Percentiles rank a stretch among this genome's conserved stretches.
Conservation (phyloP, 2,113 vertebrate species). For the Typhlomys cinereus region DNA sequence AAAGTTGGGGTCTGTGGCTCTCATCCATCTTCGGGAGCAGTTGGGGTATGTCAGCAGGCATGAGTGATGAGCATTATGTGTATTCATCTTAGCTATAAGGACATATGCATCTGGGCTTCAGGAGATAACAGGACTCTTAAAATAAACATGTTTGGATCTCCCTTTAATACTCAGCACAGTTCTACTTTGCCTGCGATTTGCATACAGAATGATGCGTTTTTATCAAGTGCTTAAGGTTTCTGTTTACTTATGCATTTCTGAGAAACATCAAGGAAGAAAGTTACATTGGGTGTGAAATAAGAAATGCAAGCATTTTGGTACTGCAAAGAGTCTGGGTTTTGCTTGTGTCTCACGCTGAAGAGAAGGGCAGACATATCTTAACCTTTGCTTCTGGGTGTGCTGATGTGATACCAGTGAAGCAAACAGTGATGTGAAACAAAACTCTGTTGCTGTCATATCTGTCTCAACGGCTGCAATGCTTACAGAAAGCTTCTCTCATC, state of each 20-base stretch:
- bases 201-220: not conserved
- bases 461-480: constrained; percentile 43
- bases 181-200: constrained; percentile 48
- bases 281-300: constrained; percentile 49
- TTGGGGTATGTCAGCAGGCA: not conserved
- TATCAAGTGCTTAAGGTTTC: constrained; percentile 45
- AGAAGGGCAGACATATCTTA: constrained; percentile 63
- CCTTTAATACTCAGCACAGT: not conserved
- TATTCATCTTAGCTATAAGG: not conserved
- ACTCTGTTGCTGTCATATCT: constrained; percentile 48
- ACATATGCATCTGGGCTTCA: not conserved
- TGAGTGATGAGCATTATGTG: constrained; percentile 8
- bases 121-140: not conserved
- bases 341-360: constrained; percentile 56
- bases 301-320: constrained; percentile 38
- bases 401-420: constrained; percentile 15
- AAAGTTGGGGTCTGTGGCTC: not conserved
- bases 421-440: constrained; percentile 33
- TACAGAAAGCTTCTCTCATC: constrained; percentile 5
- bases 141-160: constrained; percentile 40
- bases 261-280: constrained; percentile 5
- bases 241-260: constrained; percentile 41
- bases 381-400: constrained; percentile 52
- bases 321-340: constrained; percentile 12
- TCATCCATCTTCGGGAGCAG: not conserved